Conservation (phyloP, 2,113 vertebrate genomes). For the Sigmodon hispidus region DNA sequence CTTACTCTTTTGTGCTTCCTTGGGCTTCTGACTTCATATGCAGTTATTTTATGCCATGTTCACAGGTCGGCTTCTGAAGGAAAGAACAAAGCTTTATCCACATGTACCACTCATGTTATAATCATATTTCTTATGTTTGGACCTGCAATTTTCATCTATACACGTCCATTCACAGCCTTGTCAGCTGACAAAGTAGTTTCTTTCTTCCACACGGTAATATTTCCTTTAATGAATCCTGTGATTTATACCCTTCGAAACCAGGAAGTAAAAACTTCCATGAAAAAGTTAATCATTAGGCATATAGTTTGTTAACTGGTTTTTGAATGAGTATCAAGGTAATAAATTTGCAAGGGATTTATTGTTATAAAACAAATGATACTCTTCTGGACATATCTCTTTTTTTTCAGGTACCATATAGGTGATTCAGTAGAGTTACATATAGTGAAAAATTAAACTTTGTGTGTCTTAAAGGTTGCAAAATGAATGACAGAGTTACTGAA, state of each 20-base stretch:
- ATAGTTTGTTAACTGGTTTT: neutral
- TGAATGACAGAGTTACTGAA: neutral
- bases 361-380: neutral
- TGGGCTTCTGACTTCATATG: constrained; percentile 63
- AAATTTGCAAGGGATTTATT: neutral
- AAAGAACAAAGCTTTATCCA: constrained; percentile 71
- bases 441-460: neutral
- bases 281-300: neutral
- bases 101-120: constrained; percentile 71
- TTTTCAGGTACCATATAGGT: neutral
- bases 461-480: neutral
- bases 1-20: constrained; percentile 62
- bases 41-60: constrained; percentile 55
- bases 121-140: constrained; percentile 72
- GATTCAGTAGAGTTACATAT: neutral
- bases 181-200: constrained; percentile 70
- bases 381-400: neutral
- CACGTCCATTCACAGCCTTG: constrained; percentile 55
- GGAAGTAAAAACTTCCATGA: constrained; percentile 71
- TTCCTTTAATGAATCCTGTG: constrained; percentile 74
- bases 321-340: neutral
- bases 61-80: neutral
- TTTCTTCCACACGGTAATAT: constrained; percentile 73
- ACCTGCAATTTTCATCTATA: constrained; percentile 76
- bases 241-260: constrained; percentile 76